Conservation (phyloP, 2,797 vertebrate genomes). For the Coluber constrictor region DNA sequence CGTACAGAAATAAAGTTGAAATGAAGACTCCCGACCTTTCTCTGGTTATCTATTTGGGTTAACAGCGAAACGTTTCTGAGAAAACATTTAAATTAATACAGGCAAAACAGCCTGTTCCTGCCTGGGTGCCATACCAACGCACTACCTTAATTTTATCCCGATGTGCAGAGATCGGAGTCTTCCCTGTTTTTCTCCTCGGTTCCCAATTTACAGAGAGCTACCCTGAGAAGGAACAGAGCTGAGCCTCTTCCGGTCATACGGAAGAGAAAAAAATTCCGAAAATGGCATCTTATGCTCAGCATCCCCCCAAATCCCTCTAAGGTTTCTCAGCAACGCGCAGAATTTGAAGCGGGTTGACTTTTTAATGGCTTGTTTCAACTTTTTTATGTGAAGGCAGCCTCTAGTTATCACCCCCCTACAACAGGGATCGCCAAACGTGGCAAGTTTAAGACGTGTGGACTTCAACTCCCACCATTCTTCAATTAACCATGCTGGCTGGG, state of each 20-base stretch:
- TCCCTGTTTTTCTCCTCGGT: not conserved
- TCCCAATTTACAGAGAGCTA: not conserved
- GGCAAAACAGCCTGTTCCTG: not conserved
- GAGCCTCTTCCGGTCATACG: not conserved
- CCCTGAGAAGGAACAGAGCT: not conserved
- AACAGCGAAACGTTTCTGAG: not conserved
- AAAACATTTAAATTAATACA: not conserved
- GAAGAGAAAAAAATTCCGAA: not conserved
- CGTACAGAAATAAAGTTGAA: not conserved
- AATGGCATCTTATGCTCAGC: no score
- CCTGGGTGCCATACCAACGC: no score
- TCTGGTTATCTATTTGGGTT: not conserved
- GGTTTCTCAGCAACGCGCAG: not conserved
- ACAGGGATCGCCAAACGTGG: no score
- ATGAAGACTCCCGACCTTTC: not conserved
- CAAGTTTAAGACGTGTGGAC: no score
- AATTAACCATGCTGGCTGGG: no score
- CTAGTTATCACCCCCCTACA: not conserved
- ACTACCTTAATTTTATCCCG: not conserved
- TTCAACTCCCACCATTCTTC: no score
- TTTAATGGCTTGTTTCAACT: not conserved
- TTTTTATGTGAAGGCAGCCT: not conserved
- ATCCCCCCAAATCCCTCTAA: no score
- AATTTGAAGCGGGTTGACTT: not conserved
- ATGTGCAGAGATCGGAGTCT: not conserved